These are phyloP conservation scores for Archips xylosteana DNA, from an alignment of 2,888 invertebrate genomes.

Conservation along the genomic window DNA sequence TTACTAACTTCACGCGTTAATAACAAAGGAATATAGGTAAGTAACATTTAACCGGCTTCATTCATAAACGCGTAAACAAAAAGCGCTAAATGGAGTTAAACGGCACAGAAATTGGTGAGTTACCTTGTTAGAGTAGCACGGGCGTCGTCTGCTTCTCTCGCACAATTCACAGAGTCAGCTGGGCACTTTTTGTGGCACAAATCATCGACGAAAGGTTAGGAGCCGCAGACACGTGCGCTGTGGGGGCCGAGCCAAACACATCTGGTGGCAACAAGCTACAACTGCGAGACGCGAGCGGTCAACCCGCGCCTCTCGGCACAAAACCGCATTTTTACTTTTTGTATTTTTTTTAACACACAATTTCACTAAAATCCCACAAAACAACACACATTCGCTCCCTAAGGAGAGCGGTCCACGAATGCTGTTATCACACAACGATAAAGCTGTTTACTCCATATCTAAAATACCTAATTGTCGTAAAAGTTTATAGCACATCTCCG, in stretches of 20 bases:
- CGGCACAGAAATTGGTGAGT: not conserved
- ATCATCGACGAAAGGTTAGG: slow-evolving; percentile 10
- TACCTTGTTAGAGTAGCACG: slow-evolving; percentile 29
- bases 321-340: slow-evolving; percentile 71
- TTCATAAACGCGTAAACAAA: slow-evolving; percentile 30
- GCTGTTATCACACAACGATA: slow-evolving; percentile 59
- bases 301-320: slow-evolving; percentile 69
- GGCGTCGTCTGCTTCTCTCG: slow-evolving; percentile 15
- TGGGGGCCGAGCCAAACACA: slow-evolving; percentile 41
- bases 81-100: slow-evolving; percentile 4
- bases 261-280: slow-evolving; percentile 50
- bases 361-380: slow-evolving; percentile 39
- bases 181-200: slow-evolving; percentile 41
- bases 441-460: slow-evolving; percentile 54
- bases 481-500: slow-evolving; percentile 41
- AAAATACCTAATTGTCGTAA: slow-evolving; percentile 35
- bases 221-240: slow-evolving; percentile 44
- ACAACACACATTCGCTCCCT: slow-evolving; percentile 60
- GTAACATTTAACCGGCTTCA: slow-evolving; percentile 21
- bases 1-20: slow-evolving; percentile 23
- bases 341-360: slow-evolving; percentile 25
- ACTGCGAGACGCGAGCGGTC: slow-evolving; percentile 61
- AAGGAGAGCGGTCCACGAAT: slow-evolving; percentile 57
- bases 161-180: slow-evolving; percentile 43
- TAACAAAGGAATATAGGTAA: slow-evolving; percentile 23